phyloP scores from a whole-genome alignment of 2,888 invertebrate genomes.

The Gortyna flavago region DNA sequence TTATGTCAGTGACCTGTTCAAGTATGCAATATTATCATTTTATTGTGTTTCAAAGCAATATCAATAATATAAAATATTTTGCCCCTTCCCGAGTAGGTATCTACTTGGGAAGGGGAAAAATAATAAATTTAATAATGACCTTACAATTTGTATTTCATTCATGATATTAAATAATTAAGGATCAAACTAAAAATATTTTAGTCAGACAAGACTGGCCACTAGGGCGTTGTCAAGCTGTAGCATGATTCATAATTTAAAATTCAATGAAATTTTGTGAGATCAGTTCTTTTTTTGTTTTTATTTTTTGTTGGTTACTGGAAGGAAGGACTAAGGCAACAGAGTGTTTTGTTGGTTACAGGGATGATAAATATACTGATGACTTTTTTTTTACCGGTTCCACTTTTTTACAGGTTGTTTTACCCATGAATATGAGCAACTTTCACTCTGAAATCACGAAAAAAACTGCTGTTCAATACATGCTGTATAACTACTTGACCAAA shows the following conservation, averaged over 20 bases:
- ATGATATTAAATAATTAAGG: background rate
- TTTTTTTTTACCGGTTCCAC: too few relatives aligned
- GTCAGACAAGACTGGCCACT: background rate
- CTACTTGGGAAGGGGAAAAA: background rate
- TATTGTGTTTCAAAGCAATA: background rate
- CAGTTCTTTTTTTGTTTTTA: background rate
- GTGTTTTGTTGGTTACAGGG: background rate
- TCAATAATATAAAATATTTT: too few relatives aligned
- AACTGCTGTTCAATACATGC: too few relatives aligned
- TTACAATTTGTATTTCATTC: constrained; percentile 2
- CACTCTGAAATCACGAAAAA: too few relatives aligned
- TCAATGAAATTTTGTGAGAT: background rate
- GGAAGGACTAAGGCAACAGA: background rate
- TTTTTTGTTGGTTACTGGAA: background rate
- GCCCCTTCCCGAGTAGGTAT: too few relatives aligned
- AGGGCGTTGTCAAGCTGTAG: background rate
- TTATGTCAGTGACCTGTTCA: constrained; percentile 61
- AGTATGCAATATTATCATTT: constrained; percentile 17
- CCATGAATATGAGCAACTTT: too few relatives aligned
- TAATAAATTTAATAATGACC: background rate
- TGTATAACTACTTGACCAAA: too few relatives aligned
- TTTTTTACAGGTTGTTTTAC: too few relatives aligned
- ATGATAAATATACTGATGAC: too few relatives aligned
- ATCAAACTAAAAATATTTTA: background rate
- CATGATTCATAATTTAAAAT: constrained; percentile 25